These are phyloP conservation scores for Drosophila macrospina DNA, from an alignment of 2,888 invertebrate genomes.

Conservation along the genomic window DNA sequence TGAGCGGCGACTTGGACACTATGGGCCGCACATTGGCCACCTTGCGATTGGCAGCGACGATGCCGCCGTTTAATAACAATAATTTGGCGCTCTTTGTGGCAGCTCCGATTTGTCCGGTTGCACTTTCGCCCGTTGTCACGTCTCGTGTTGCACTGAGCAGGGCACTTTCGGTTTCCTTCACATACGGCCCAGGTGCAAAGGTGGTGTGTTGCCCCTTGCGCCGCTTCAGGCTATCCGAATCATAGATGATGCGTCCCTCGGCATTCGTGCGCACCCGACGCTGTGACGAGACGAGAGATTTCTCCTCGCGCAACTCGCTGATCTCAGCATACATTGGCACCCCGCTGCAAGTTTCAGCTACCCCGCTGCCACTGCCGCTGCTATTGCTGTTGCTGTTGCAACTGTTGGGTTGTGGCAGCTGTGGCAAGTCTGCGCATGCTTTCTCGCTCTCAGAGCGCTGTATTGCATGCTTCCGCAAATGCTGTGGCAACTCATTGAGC, in stretches of 20 bases:
- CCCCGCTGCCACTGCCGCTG: conserved; percentile 20
- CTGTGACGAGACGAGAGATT: conserved; percentile 53
- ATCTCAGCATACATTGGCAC: conserved; percentile 84
- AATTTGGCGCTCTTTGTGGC: conserved; percentile 67
- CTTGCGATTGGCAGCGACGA: conserved; percentile 79
- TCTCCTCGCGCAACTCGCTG: conserved; percentile 79
- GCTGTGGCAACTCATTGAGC: conserved; percentile 90
- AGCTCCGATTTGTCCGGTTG: conserved; percentile 36
- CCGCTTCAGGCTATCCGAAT: conserved; percentile 93
- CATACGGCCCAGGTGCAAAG: conserved; percentile 94
- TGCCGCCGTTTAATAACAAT: conserved; percentile 76
- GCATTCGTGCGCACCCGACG: conserved; percentile 92
- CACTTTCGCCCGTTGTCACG: conserved; percentile 69
- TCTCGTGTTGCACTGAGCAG: conserved; percentile 64
- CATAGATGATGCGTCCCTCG: conserved; percentile 94
- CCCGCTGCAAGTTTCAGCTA: conserved; percentile 34
- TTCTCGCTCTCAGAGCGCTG: conserved; percentile 25
- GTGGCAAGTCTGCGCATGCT: conserved; percentile 63
- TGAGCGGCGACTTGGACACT: conserved; percentile 63
- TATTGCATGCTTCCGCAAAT: conserved; percentile 72
- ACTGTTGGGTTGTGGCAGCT: conserved; percentile 20
- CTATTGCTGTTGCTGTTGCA: conserved; percentile 22
- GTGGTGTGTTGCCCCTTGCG: conserved; percentile 92
- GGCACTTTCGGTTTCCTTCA: conserved; percentile 88
- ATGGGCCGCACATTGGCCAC: conserved; percentile 84